Evolutionary conservation across 1,140 invertebrate species (phyloP), one percentile per base, ranked within the genome.

Genomic region (Archegozetes longisetosus): DNA sequence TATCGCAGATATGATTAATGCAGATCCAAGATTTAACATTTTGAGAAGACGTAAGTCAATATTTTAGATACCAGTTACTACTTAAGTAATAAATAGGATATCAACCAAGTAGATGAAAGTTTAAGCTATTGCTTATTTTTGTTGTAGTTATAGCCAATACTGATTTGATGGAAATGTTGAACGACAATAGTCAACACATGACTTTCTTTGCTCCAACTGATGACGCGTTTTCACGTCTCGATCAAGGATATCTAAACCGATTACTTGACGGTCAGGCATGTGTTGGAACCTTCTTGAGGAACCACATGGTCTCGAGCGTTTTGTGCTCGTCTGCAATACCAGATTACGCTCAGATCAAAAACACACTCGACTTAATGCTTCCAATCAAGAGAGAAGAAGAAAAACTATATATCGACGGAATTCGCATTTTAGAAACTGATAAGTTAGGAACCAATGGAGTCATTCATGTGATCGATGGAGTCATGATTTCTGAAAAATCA

Each of bases 231-330:
- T 64, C 68, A n/a, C 71, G 74, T 58, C 60, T 79, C 6, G 70
- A 73, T 28, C 61, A 58, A 3, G 46, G 54, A 3, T 50, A 73
- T 6, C 59, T 54, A 17, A 9, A 46, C 2, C 9, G 46, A 29
- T 1, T 54, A 48, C 28, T 26, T 17, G 46, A 46, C 26, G 53
- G 48, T 3, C 14, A 29, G 22, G 28, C 57, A 12, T 59, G 50
- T 59, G 24, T 28, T 29, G 27, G 51, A 9, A 20, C 47, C 3
- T 23, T 53, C 3, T 12, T 48, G 46, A 25, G 53, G 3, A 59
- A 80, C 64, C 82, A 84, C 61, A 70, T 84, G 29, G 69, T 83
- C 17, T 76, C 80, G 28, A 77, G 81, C 62, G 80, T 81, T 14
- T 77, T 84, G 65, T 84, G 82, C 66, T 77, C 80, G 1, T 65